Conservation (phyloP, 2,797 vertebrate species). For the Myiotriccus ornatus region DNA sequence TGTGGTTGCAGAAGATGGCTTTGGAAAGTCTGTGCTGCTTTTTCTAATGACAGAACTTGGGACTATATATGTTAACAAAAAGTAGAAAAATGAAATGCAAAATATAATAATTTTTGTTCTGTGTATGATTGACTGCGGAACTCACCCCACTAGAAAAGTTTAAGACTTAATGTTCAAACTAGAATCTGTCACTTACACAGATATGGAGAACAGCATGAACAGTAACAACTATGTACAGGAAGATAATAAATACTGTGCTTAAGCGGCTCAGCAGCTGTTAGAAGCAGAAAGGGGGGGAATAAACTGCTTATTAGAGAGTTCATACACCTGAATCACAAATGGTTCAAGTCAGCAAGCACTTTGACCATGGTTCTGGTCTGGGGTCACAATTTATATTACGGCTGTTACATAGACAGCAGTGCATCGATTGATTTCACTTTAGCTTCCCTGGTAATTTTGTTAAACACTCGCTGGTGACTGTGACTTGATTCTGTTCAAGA, state of each 20-base stretch:
- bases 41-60: not conserved
- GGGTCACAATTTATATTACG: not conserved
- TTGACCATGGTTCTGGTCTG: not conserved
- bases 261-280: not conserved
- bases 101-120: not conserved
- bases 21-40: not conserved
- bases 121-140: not conserved
- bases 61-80: not conserved
- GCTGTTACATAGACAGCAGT: not conserved
- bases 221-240: not conserved
- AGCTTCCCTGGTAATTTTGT: constrained; percentile 17
- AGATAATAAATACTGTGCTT: not conserved
- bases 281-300: not conserved
- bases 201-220: not conserved
- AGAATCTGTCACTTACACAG: not conserved
- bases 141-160: not conserved
- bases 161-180: not conserved
- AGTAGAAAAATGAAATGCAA: not conserved
- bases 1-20: not conserved
- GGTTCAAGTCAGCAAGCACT: not conserved
- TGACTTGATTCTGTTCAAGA: constrained; percentile 12
- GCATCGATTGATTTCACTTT: not conserved
- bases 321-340: not conserved
- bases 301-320: not conserved
- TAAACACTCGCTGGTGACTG: constrained; percentile 1